A percentile compares a stretch with the other conserved stretches of the same genome.
These are phyloP conservation scores for Pristis pectinata DNA, from an alignment of 2,797 vertebrate species.

Conservation along the genomic window DNA sequence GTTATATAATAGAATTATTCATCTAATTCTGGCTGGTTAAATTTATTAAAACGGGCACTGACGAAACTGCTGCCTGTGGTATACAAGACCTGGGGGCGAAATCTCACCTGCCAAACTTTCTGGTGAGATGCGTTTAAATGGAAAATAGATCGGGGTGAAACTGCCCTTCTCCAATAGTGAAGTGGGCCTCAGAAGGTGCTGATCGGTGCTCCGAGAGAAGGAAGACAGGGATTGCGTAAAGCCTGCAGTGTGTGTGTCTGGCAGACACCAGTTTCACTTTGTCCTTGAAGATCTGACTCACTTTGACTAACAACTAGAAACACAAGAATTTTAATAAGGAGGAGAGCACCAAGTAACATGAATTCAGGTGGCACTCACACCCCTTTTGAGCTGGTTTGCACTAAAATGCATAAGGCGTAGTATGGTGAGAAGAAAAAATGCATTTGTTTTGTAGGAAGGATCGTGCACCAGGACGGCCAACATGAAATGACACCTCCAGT, in stretches of 20 bases:
- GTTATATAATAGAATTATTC: background rate
- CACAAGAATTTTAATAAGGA: background rate
- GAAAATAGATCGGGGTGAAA: too few species aligned
- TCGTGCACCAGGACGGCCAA: background rate
- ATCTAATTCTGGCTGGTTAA: background rate
- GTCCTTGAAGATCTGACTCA: too few species aligned
- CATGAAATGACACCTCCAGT: background rate
- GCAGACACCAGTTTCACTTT: background rate
- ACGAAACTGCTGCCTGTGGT: background rate
- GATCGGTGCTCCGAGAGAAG: background rate
- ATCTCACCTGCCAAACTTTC: background rate
- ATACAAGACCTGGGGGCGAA: background rate
- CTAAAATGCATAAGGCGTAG: background rate
- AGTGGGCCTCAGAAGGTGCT: background rate
- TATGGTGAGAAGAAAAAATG: background rate
- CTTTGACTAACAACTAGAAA: too few species aligned
- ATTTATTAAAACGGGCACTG: background rate
- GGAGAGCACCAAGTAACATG: too few species aligned
- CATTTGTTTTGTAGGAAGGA: background rate
- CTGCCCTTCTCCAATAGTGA: background rate
- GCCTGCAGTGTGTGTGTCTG: background rate
- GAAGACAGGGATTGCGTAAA: background rate
- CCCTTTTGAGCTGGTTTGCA: background rate
- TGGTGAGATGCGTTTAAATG: background rate
- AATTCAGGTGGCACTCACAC: too few species aligned